Evolutionary conservation across 2,113 vertebrate genomes (phyloP).

Genomic region (Arizona elegans): DNA sequence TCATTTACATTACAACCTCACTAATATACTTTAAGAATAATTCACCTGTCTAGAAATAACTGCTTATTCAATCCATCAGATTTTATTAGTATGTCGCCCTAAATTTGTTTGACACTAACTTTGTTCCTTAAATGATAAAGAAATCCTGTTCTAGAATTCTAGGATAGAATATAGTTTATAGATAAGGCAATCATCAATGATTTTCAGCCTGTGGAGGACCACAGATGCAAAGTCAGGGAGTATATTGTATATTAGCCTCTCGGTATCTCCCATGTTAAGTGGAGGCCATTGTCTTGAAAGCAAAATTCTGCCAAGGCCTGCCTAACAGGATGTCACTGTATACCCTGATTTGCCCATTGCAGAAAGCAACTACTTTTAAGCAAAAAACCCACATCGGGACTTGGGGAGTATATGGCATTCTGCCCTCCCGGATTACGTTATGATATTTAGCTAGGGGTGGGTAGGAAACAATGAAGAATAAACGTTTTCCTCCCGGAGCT

Average conservation of each 20-base stretch:
- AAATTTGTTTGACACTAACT: neutral
- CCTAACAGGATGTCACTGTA: neutral
- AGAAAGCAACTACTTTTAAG: neutral
- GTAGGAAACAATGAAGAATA: constrained; percentile 53
- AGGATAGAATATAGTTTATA: neutral
- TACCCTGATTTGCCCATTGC: neutral
- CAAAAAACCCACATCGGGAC: neutral
- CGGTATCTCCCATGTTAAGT: neutral
- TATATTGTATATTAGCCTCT: neutral
- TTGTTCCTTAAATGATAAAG: neutral
- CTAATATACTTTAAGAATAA: neutral
- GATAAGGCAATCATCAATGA: neutral
- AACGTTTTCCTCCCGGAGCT: constrained; percentile 4
- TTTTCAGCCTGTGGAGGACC: neutral
- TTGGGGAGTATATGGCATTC: neutral
- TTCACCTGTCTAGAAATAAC: neutral
- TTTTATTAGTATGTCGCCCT: neutral
- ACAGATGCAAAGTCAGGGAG: neutral
- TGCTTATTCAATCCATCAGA: neutral
- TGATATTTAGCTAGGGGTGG: constrained; percentile 45
- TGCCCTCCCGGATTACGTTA: constrained; percentile 26
- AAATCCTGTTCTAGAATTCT: neutral
- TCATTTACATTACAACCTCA: neutral
- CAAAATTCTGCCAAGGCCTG: neutral
- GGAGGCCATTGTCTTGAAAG: neutral